Base-by-base conservation (phyloP, 2,888 invertebrate species). In the Chymomyza fuscimana region DNA sequence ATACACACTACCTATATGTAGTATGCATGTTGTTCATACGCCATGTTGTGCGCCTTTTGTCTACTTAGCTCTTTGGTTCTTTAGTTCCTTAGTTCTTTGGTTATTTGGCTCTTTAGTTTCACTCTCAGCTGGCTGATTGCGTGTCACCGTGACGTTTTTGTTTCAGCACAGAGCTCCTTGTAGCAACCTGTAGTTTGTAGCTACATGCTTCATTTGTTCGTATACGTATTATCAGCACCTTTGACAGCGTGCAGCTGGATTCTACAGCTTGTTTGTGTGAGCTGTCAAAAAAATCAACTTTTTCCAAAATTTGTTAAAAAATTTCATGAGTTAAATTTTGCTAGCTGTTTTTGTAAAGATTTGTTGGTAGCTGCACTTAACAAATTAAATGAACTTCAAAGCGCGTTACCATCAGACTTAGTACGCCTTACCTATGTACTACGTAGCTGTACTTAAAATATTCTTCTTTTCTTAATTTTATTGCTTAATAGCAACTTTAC, bases 101-200 rank as follows among this genome's bases (percentile, higher is more conserved):
- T 65, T 12, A 3, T 60, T 50, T 54, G 70, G 59, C 67, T 56
- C 59, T 69, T 68, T 71, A 81, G 84, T 77, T 74, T 78, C 54
- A 74, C 56, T 81, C 83, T 81, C 82, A 83, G 79, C 73, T 83
- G 67, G 60, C 77, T 79, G 88, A 88, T 88, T 86, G 88, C 83
- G 86, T 83, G 88, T 83, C 77, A 73, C 77, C 79, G 69, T 70
- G 75, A 51, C 76, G 72, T 78, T 63, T 32, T 46, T 25, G n/a
- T 58, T 75, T 3, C 25, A 4, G 25, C 2, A 25, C 25, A 25
- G 2, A 32, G 9, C 32, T 32, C 32, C 7, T 9, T 32, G 32
- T n/a, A n/a, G n/a, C n/a, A n/a, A n/a, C n/a, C n/a, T n/a, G n/a
- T 25, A 4, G 25, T 63, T 56, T 65, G 22, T 63, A 56, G 62